Evolutionary conservation across 2,888 invertebrate genomes (phyloP), one percentile per base, ranked within the genome.

Genomic region (Aradus depressus): DNA sequence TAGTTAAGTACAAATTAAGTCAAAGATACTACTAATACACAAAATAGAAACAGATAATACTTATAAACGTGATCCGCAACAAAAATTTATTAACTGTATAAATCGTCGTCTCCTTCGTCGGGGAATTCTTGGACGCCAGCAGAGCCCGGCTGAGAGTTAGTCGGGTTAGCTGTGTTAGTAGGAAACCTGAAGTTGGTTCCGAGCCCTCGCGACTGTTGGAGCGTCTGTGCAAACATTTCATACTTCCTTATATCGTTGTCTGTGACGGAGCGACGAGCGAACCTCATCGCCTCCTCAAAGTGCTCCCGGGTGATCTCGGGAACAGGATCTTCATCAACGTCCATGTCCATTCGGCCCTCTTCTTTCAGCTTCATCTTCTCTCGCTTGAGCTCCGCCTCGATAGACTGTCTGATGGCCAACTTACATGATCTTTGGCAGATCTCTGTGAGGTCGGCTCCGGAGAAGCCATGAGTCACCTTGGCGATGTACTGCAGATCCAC

Each of bases 171-270:
- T 8, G 42, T 23, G n/a, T n/a, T n/a, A 2, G 63, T 14, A 58
- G 57, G 54, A 37, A 51, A 56, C 81, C 86, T 80, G 79, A 98
- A 98, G 74, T 93, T 96, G 60, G 87, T 88, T 62, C 93, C 95
- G 71, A 99, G 97, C 56, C 98, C 98, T 68, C 98, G 82, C 62
- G 93, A 93, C 74, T 99, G 97, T 71, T 99, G 98, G 65, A 99
- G 76, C 60, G 98, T 99, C 75, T 99, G 97, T 64, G 98, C 92
- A 75, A 99, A 99, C 97, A 99, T 98, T 77, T 99, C 98, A 72
- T 99, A 99, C 75, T 98, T 98, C 67, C 97, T 82, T 68, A 99
- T 97, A 72, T 99, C 98, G 70, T 96, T 96, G 72, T 99, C 98
- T 44, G 93, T 93, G 44, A 56, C 56, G 26, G 56, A 56, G 3